Conservation (phyloP, 2,113 vertebrate genomes). For the Podilymbus podiceps region DNA sequence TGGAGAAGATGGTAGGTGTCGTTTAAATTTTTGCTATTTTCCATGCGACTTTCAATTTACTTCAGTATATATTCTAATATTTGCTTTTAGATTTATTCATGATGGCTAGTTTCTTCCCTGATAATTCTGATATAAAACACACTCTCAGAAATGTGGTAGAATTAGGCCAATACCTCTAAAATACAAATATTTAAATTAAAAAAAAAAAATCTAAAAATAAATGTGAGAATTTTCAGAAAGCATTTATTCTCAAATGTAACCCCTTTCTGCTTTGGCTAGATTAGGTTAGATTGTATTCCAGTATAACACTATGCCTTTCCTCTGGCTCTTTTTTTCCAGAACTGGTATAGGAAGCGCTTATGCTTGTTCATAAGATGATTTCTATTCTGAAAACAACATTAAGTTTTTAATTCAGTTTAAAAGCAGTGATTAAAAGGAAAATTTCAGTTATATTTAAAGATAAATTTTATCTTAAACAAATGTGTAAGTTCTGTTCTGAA, state of each 20-base stretch:
- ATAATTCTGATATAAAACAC: not conserved
- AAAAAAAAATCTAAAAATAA: not conserved
- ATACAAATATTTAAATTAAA: not conserved
- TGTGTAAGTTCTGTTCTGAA: not conserved
- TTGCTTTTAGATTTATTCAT: not conserved
- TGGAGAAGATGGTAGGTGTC: not conserved
- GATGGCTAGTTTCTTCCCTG: not conserved
- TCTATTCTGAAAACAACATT: not conserved
- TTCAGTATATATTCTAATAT: not conserved
- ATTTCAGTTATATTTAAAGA: not conserved
- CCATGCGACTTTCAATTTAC: not conserved
- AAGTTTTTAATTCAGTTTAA: not conserved
- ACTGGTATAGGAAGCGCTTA: not conserved
- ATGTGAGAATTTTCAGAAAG: not conserved
- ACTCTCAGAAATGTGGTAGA: not conserved
- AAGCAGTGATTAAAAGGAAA: not conserved
- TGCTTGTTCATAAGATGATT: not conserved
- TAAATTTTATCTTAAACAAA: not conserved
- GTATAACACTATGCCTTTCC: fast-evolving
- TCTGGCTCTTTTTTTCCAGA: not conserved
- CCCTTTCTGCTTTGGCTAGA: not conserved
- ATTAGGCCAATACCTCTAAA: not conserved
- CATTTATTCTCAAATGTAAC: not conserved
- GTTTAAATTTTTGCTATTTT: not conserved
- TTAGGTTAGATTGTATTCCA: not conserved